Conservation (phyloP, 2,888 invertebrate species). For the Sceliomorpha sp. region DNA sequence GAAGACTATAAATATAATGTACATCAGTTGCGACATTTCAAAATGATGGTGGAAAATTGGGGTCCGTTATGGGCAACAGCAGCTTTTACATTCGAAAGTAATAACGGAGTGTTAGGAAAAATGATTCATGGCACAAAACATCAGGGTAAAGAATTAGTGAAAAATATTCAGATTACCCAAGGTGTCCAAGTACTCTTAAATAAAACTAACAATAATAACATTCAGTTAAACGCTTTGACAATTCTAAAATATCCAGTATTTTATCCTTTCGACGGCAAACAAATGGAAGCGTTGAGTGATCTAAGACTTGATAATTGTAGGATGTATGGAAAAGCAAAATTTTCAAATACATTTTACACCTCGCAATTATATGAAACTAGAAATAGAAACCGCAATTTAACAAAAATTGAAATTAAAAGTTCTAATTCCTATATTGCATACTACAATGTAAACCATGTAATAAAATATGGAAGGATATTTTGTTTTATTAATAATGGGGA, state of each 20-base stretch:
- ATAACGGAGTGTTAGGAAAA: slow-evolving; percentile 54
- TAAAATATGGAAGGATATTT: slow-evolving; percentile 17
- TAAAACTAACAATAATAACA: slow-evolving; percentile 2
- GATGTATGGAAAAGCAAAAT: background rate
- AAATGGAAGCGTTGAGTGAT: background rate
- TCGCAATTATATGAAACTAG: slow-evolving; percentile 2
- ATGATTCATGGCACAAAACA: slow-evolving; percentile 56
- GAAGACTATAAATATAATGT: slow-evolving; percentile 57
- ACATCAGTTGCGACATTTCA: slow-evolving; percentile 56
- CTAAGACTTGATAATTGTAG: background rate
- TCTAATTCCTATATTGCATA: slow-evolving; percentile 13
- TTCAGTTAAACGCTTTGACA: background rate
- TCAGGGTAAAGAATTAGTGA: slow-evolving; percentile 51
- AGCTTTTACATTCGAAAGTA: slow-evolving; percentile 58
- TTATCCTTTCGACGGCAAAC: slow-evolving; percentile 1
- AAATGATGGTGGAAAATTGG: slow-evolving; percentile 54
- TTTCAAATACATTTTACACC: background rate
- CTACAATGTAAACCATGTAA: background rate
- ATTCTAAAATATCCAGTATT: background rate
- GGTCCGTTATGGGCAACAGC: slow-evolving; percentile 59
- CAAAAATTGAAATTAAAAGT: slow-evolving; percentile 1
- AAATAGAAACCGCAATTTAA: background rate
- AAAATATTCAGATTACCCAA: slow-evolving; percentile 48
- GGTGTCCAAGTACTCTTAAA: slow-evolving; percentile 32
- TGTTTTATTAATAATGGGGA: slow-evolving; percentile 9